Conservation (phyloP, 2,888 invertebrate species). For the Leucophora obtusa region DNA sequence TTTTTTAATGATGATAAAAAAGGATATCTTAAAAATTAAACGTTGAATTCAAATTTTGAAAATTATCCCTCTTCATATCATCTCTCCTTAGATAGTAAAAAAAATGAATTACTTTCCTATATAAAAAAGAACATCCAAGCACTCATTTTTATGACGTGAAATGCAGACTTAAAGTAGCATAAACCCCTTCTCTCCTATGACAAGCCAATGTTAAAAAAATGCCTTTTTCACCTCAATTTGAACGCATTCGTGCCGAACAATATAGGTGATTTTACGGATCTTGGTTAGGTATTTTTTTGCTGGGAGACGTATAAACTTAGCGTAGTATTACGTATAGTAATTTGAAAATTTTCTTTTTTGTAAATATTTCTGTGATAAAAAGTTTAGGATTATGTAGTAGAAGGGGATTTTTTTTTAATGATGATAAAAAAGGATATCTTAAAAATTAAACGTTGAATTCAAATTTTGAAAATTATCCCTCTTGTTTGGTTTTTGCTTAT, state of each 20-base stretch:
- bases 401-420: conserved; percentile 12
- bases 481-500: conserved; percentile 38
- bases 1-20: conserved; percentile 24
- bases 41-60: conserved; percentile 36
- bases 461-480: conserved; percentile 49
- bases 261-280: no score
- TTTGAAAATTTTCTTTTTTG: conserved; percentile 13
- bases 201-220: no score
- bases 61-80: no score
- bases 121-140: no score
- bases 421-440: conserved; percentile 45
- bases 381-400: conserved; percentile 41
- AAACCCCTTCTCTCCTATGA: no score
- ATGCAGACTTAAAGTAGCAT: no score
- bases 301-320: conserved; percentile 61
- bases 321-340: conserved; percentile 61
- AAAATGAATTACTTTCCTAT: no score
- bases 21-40: conserved; percentile 56
- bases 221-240: no score
- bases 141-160: no score
- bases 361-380: conserved; percentile 6
- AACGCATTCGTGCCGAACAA: no score
- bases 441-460: conserved; percentile 57
- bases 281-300: no score
- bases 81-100: no score